Evolutionary conservation across 2,113 vertebrate genomes (phyloP).

Genomic region (Chloroceryle aenea): DNA sequence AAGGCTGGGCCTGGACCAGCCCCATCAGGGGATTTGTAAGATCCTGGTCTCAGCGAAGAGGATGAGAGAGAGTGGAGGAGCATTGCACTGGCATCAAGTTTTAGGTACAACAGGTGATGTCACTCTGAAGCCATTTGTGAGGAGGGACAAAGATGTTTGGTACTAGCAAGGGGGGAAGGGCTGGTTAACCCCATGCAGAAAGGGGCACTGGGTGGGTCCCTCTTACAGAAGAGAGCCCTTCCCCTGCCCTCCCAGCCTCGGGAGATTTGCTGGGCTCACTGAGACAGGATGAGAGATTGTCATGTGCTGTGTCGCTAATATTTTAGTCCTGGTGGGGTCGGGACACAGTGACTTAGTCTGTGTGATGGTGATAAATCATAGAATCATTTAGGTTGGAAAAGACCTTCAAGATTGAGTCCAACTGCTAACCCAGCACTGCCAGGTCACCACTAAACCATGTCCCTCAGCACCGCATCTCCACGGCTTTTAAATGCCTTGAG

Average conservation of each 20-base stretch:
- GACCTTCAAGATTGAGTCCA: neutral
- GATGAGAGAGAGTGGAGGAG: neutral
- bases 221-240: rapidly evolving
- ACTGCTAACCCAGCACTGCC: neutral
- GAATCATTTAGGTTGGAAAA: neutral
- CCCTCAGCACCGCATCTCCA: neutral
- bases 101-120: rapidly evolving
- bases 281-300: neutral
- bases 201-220: rapidly evolving
- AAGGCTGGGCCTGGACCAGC: neutral
- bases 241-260: neutral
- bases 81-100: rapidly evolving
- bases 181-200: neutral
- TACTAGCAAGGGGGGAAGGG: neutral
- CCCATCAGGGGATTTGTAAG: neutral
- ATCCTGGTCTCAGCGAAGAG: neutral
- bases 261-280: neutral
- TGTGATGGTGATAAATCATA: rapidly evolving
- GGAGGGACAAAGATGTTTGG: neutral
- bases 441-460: neutral
- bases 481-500: neutral
- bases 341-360: neutral
- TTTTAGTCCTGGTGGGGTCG: neutral
- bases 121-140: neutral
- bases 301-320: neutral